Conservation (phyloP, 2,113 vertebrate species). For the Tympanuchus pallidicinctus region DNA sequence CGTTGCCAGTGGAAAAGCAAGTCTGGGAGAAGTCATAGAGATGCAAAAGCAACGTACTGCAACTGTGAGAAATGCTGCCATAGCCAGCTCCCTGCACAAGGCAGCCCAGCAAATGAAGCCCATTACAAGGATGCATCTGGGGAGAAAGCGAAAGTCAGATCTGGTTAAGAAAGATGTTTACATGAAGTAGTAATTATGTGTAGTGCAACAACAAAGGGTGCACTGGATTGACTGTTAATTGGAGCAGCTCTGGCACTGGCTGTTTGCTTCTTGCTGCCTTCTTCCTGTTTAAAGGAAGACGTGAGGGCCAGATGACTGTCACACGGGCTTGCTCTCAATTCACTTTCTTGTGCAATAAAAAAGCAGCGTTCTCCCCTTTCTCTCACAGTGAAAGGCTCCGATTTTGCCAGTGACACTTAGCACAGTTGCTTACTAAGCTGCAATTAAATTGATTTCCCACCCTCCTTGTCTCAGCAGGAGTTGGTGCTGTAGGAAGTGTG, state of each 20-base stretch:
- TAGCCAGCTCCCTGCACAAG: neutral
- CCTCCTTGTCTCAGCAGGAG: slow-evolving; percentile 51
- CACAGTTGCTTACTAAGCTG: slow-evolving; percentile 70
- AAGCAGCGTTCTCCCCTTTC: neutral
- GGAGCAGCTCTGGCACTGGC: slow-evolving; percentile 15
- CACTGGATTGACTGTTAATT: slow-evolving; percentile 51
- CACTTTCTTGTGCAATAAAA: neutral
- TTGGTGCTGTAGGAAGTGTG: slow-evolving; percentile 3
- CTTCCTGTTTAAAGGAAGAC: slow-evolving; percentile 45
- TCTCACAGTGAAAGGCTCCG: neutral
- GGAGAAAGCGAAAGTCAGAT: slow-evolving; percentile 38
- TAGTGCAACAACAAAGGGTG: slow-evolving; percentile 21
- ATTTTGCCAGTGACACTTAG: slow-evolving; percentile 52
- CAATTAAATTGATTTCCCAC: slow-evolving; percentile 70
- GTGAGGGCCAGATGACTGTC: slow-evolving; percentile 23
- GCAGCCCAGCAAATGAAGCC: slow-evolving; percentile 34
- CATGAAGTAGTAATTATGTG: slow-evolving; percentile 32
- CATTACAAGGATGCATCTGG: slow-evolving; percentile 22
- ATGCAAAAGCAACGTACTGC: neutral
- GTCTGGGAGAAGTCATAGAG: neutral
- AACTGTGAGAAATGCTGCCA: neutral
- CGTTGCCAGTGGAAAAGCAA: neutral
- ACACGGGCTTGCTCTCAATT: neutral
- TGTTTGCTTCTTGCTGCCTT: slow-evolving; percentile 40
- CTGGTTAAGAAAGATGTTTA: slow-evolving; percentile 52